phyloP scores from a whole-genome alignment of 1,140 invertebrate genomes.

The Caenorhabditis latens region DNA sequence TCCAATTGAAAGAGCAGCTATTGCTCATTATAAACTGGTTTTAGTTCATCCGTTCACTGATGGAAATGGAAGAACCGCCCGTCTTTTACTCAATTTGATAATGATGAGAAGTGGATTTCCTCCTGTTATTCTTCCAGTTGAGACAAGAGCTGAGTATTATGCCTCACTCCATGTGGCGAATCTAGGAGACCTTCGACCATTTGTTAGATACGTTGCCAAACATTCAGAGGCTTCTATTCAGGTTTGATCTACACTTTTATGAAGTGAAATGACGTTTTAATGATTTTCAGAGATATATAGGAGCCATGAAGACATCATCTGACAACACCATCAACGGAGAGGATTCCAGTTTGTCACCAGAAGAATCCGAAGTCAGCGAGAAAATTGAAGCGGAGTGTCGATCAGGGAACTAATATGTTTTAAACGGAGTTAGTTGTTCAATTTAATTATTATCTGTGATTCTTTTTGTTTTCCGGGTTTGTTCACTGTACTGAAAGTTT shows the following conservation, averaged over 20 bases:
- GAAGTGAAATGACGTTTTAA: background rate
- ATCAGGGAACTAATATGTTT: background rate
- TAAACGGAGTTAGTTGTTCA: background rate
- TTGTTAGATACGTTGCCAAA: constrained; percentile 90
- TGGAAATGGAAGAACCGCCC: constrained; percentile 90
- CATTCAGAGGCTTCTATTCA: constrained; percentile 71
- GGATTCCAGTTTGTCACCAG: background rate
- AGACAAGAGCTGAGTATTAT: constrained; percentile 86
- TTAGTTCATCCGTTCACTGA: constrained; percentile 80
- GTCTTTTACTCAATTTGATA: constrained; percentile 94
- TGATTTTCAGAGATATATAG: constrained; percentile 5
- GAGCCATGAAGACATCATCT: constrained; percentile 36
- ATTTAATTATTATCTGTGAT: background rate
- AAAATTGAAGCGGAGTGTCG: constrained; percentile 31
- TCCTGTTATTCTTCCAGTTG: constrained; percentile 87
- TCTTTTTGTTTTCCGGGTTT: background rate
- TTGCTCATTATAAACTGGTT: constrained; percentile 94
- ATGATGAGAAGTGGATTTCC: constrained; percentile 98
- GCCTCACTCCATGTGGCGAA: constrained; percentile 90
- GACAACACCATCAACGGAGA: background rate
- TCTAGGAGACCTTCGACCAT: constrained; percentile 90
- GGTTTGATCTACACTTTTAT: constrained; percentile 58
- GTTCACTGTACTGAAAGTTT: background rate
- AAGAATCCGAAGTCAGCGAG: constrained; percentile 11
- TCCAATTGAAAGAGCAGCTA: constrained; percentile 90